Percentiles rank a stretch among this genome's conserved stretches.
Conservation (phyloP, 1,140 invertebrate species). For the Magallana angulata region DNA sequence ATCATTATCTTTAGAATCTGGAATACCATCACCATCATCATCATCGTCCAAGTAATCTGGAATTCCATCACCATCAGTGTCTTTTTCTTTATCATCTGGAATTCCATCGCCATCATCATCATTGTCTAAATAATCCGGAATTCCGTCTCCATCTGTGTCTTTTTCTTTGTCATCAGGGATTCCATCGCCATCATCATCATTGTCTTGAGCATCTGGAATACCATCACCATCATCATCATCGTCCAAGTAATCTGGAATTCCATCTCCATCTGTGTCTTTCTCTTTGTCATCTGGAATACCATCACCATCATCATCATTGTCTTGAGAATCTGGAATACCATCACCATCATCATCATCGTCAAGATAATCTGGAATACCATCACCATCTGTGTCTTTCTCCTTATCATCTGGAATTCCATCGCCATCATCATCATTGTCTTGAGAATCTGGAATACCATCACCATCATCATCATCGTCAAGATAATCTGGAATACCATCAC, state of each 20-base stretch:
- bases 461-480: constrained; percentile 68
- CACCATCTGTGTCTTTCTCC: constrained; percentile 65
- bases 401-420: constrained; percentile 71
- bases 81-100: constrained; percentile 70
- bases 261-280: constrained; percentile 70
- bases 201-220: constrained; percentile 70
- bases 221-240: constrained; percentile 71
- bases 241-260: constrained; percentile 72
- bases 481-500: constrained; percentile 71
- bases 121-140: constrained; percentile 71
- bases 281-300: constrained; percentile 68
- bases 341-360: constrained; percentile 66
- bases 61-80: constrained; percentile 70
- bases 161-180: constrained; percentile 69
- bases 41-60: constrained; percentile 66
- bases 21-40: constrained; percentile 76
- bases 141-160: constrained; percentile 72
- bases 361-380: constrained; percentile 70
- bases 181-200: constrained; percentile 72
- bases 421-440: constrained; percentile 68
- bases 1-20: constrained; percentile 69
- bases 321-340: constrained; percentile 70
- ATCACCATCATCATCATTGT: constrained; percentile 68
- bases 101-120: constrained; percentile 73
- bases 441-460: constrained; percentile 71